These are phyloP conservation scores for Stichodactyla helianthus DNA, from an alignment of 64 coral and sea anemone species.

Conservation along the genomic window DNA sequence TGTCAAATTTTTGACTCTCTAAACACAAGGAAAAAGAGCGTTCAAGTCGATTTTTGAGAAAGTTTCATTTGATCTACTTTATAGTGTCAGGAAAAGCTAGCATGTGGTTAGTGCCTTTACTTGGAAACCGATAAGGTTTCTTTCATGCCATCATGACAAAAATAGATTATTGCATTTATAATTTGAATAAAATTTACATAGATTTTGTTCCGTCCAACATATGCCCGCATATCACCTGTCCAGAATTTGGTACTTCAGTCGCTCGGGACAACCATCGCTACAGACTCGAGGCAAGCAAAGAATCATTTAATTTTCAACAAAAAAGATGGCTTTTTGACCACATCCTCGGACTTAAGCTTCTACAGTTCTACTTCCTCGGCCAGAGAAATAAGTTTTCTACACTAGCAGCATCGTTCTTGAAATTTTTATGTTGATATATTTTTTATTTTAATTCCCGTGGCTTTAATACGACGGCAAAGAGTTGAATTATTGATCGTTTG, in stretches of 20 bases:
- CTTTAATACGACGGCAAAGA: not conserved
- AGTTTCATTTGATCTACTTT: not conserved
- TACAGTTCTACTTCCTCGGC: not conserved
- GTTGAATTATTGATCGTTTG: conserved; percentile 24
- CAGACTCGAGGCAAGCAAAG: not conserved
- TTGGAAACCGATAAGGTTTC: not conserved
- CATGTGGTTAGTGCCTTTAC: not conserved
- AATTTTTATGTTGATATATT: not conserved
- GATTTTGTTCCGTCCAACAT: conserved; percentile 3
- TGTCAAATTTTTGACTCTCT: not conserved
- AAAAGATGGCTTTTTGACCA: not conserved
- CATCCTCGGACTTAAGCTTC: not conserved
- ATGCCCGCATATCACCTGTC: conserved; percentile 2
- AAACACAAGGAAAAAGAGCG: not conserved
- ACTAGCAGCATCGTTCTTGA: not conserved
- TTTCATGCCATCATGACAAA: not conserved
- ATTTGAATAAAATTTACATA: conserved; percentile 15
- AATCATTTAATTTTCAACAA: not conserved
- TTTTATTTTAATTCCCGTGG: conserved; percentile 10
- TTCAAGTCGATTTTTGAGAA: not conserved
- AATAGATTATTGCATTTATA: conserved; percentile 7
- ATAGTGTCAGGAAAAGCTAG: not conserved
- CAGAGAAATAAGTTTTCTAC: not conserved
- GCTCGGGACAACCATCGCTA: conserved; percentile 21
- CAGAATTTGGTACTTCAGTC: not conserved